Conservation (phyloP, 2,888 invertebrate genomes). For the Cantharis flavilabris region DNA sequence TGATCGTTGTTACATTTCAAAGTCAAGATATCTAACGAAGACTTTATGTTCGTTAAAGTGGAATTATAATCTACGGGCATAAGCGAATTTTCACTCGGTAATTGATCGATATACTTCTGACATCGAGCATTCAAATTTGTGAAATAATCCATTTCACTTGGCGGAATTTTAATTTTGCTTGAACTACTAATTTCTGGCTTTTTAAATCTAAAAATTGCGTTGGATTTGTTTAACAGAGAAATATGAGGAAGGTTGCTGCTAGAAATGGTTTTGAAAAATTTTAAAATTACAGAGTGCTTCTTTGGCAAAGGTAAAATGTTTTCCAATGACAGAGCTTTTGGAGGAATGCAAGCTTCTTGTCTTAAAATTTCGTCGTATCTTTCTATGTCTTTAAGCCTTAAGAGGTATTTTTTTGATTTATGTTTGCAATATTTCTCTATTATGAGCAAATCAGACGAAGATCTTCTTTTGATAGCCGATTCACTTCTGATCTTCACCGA, state of each 20-base stretch:
- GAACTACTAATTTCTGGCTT: not conserved
- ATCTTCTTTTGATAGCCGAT: not conserved
- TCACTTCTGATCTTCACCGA: not conserved
- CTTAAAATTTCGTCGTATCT: slow-evolving; percentile 33
- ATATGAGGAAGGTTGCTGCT: not conserved
- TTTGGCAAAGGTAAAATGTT: slow-evolving; percentile 36
- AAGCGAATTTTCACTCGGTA: not conserved
- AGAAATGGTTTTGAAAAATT: not conserved
- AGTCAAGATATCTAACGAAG: not conserved
- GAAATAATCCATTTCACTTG: not conserved
- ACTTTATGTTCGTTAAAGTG: not conserved
- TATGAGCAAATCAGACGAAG: slow-evolving; percentile 35
- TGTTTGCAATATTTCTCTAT: slow-evolving; percentile 32
- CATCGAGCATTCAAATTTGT: not conserved
- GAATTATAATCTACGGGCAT: not conserved
- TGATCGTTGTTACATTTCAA: not conserved
- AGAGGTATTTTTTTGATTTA: slow-evolving; percentile 29
- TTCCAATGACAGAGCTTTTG: slow-evolving; percentile 27
- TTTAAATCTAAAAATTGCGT: not conserved
- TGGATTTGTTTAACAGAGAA: not conserved
- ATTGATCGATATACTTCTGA: not conserved
- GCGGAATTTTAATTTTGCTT: not conserved
- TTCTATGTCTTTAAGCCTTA: slow-evolving; percentile 36
- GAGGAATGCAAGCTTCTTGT: slow-evolving; percentile 33
- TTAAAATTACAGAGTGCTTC: not conserved